phyloP scores from a whole-genome alignment of 2,888 invertebrate species.

The Zhuqinia jingwanae region DNA sequence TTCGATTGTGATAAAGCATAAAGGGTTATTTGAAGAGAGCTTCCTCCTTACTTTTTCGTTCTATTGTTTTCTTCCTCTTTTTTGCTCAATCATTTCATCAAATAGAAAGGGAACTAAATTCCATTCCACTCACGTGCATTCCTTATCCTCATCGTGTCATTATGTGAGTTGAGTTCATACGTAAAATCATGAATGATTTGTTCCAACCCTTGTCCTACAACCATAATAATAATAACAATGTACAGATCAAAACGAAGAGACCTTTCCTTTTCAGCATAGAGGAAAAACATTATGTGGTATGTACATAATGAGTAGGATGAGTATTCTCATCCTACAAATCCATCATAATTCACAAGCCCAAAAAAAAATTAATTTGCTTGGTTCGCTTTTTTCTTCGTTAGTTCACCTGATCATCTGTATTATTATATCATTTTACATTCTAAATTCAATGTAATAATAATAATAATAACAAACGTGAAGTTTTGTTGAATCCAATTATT shows the following conservation, averaged over 20 bases:
- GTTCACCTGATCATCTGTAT: background rate
- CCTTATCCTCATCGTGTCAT: background rate
- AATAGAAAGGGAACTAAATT: background rate
- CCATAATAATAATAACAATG: background rate
- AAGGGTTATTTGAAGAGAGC: slow-evolving; percentile 16
- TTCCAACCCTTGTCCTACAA: slow-evolving; percentile 24
- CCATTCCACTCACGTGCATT: background rate
- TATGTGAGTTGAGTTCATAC: background rate
- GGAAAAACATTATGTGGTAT: background rate
- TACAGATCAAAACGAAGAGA: background rate
- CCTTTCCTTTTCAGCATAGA: background rate
- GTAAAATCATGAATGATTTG: slow-evolving; percentile 25
- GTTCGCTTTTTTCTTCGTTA: background rate
- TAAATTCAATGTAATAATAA: no score
- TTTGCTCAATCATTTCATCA: slow-evolving; percentile 12
- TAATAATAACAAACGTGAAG: background rate
- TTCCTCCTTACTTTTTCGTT: slow-evolving; percentile 10
- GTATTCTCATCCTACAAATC: background rate
- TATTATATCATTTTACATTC: background rate
- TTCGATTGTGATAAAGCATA: background rate
- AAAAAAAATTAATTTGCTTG: background rate
- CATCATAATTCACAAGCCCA: slow-evolving; percentile 1
- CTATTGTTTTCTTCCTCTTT: background rate
- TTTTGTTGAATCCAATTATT: background rate
- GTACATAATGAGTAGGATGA: background rate